phyloP scores from a whole-genome alignment of 2,797 vertebrate species.

The Anguilla megastoma region DNA sequence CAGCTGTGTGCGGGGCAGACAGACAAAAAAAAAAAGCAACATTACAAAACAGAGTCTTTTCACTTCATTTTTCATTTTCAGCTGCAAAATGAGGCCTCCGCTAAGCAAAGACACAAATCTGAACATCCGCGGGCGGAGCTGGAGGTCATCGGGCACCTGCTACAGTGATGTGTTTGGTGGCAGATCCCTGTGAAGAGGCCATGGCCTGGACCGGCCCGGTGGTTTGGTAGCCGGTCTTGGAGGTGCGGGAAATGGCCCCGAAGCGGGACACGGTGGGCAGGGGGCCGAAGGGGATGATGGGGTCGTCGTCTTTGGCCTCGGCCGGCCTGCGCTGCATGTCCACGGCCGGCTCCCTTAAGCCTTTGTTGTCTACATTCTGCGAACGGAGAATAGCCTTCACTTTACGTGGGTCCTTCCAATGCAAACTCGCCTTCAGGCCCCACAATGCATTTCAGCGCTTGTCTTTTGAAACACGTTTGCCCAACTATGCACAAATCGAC shows the following conservation, averaged over 20 bases:
- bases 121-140: neutral
- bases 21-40: neutral
- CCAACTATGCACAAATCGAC: too few species aligned
- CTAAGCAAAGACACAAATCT: neutral
- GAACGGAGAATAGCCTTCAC: neutral
- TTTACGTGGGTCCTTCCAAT: neutral
- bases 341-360: slow-evolving; percentile 83
- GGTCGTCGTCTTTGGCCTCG: slow-evolving; percentile 92
- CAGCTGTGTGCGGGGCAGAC: slow-evolving; percentile 57
- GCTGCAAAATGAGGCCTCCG: neutral
- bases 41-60: neutral
- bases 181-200: slow-evolving; percentile 76
- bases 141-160: slow-evolving; percentile 54
- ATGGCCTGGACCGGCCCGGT: slow-evolving; percentile 87
- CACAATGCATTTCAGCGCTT: too few species aligned
- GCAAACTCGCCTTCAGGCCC: neutral
- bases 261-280: slow-evolving; percentile 96
- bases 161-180: slow-evolving; percentile 74
- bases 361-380: slow-evolving; percentile 89
- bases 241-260: slow-evolving; percentile 95
- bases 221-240: slow-evolving; percentile 92
- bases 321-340: slow-evolving; percentile 87
- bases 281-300: slow-evolving; percentile 97
- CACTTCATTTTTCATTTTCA: neutral
- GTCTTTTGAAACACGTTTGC: too few species aligned